phyloP scores from a whole-genome alignment of 2,888 invertebrate genomes.

The Parnassius orleans region DNA sequence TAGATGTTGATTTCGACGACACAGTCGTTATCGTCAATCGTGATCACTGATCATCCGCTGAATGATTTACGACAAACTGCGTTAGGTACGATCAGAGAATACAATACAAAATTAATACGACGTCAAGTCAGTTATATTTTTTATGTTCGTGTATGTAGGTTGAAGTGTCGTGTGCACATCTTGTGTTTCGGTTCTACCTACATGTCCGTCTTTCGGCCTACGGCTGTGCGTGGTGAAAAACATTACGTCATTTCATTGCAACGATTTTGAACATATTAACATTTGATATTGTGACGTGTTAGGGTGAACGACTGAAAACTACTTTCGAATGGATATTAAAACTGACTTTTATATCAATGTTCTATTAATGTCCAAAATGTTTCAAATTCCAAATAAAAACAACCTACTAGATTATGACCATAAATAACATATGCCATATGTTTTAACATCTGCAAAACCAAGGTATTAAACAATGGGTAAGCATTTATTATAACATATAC shows the following conservation, averaged over 20 bases:
- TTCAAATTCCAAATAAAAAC: constrained; percentile 6
- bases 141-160: constrained; percentile 68
- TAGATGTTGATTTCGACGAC: constrained; percentile 8
- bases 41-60: constrained; percentile 1
- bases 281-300: constrained; percentile 28
- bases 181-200: constrained; percentile 56
- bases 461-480: not conserved
- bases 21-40: constrained; percentile 15
- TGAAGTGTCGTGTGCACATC: constrained; percentile 75
- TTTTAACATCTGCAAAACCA: not conserved
- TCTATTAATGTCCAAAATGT: not conserved
- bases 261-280: constrained; percentile 43
- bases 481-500: not conserved
- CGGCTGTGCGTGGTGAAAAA: constrained; percentile 55
- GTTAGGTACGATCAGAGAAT: constrained; percentile 16
- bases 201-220: constrained; percentile 71
- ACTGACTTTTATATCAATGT: not conserved
- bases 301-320: constrained; percentile 27
- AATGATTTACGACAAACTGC: constrained; percentile 12
- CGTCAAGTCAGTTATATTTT: constrained; percentile 57
- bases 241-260: constrained; percentile 65
- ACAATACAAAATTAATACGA: constrained; percentile 50
- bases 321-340: constrained; percentile 24
- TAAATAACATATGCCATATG: too few relatives aligned
- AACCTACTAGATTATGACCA: constrained; percentile 25